Evolutionary conservation across 35 echinoderm and acorn worm genomes (phyloP).

Genomic region (Eucidaris tribuloides): DNA sequence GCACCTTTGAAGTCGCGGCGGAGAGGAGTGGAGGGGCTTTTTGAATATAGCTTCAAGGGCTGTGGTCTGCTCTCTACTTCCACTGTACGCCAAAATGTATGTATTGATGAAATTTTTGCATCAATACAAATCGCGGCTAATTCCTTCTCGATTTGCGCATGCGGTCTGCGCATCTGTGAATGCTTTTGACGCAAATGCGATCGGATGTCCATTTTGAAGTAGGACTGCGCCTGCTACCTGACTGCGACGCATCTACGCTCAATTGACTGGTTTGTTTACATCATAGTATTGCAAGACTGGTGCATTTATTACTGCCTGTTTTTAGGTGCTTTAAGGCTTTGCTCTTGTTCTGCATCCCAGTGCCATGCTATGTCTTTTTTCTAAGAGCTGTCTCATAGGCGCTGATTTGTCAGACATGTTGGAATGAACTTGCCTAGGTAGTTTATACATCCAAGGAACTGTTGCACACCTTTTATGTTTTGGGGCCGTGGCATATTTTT

Average conservation of each 20-base stretch:
- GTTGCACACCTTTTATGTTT: neutral
- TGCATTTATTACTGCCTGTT: conserved; percentile 37
- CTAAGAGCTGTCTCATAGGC: neutral
- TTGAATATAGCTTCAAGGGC: conserved; percentile 27
- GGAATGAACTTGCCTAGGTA: neutral
- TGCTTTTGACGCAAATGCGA: conserved; percentile 2
- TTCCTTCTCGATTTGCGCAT: conserved; percentile 29
- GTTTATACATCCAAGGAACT: conserved; percentile 19
- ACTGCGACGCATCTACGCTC: conserved; percentile 5
- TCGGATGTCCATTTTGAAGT: conserved; percentile 27
- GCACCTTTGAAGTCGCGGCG: conserved; percentile 85
- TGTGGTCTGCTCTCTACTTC: conserved; percentile 14
- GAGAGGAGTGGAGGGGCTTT: conserved; percentile 45
- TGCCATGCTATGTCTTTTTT: conserved; percentile 18
- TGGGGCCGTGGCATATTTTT: neutral
- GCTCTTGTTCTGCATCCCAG: conserved; percentile 13
- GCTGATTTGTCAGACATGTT: neutral
- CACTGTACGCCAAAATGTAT: neutral
- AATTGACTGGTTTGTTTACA: neutral
- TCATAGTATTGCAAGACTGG: conserved; percentile 28
- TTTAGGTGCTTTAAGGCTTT: conserved; percentile 9
- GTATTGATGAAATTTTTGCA: conserved; percentile 2
- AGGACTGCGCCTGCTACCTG: conserved; percentile 29
- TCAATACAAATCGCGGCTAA: conserved; percentile 18
- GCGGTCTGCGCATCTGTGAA: neutral